These are phyloP conservation scores for Diorhabda carinulata DNA, from an alignment of 1,140 invertebrate species.

Conservation along the genomic window DNA sequence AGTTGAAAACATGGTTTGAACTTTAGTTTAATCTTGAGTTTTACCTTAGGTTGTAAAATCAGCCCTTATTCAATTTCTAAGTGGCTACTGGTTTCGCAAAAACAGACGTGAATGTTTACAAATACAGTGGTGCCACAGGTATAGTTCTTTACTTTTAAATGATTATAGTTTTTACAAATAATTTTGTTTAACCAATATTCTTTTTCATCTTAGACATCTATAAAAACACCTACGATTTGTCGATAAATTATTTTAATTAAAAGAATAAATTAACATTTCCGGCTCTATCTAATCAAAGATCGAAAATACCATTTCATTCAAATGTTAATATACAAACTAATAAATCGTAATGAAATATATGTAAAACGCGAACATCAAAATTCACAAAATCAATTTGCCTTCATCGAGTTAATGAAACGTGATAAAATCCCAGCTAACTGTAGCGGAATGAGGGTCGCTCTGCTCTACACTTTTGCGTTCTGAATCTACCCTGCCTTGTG, in stretches of 20 bases:
- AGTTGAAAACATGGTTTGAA: too few relatives aligned
- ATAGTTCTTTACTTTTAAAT: too few relatives aligned
- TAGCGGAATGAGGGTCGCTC: slow-evolving; percentile 22
- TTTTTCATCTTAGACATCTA: too few relatives aligned
- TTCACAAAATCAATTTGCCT: slow-evolving; percentile 30
- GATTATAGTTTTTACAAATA: too few relatives aligned
- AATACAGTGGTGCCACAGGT: too few relatives aligned
- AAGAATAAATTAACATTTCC: background rate
- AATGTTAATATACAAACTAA: slow-evolving; percentile 6
- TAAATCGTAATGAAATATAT: slow-evolving; percentile 20
- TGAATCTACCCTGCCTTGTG: background rate
- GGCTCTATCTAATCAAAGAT: background rate
- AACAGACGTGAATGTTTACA: too few relatives aligned
- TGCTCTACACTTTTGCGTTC: slow-evolving; percentile 4
- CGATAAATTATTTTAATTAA: background rate
- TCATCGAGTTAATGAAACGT: slow-evolving; percentile 28
- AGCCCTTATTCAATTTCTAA: too few relatives aligned
- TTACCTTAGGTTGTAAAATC: too few relatives aligned
- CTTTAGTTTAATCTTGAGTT: too few relatives aligned
- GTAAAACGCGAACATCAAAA: slow-evolving; percentile 27
- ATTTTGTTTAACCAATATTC: too few relatives aligned
- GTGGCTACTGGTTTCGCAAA: too few relatives aligned
- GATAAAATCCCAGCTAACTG: slow-evolving; percentile 24
- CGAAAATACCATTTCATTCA: background rate
- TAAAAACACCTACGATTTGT: too few relatives aligned